Base-by-base conservation (phyloP, 2,888 invertebrate genomes). In the Parascotia fuliginaria region DNA sequence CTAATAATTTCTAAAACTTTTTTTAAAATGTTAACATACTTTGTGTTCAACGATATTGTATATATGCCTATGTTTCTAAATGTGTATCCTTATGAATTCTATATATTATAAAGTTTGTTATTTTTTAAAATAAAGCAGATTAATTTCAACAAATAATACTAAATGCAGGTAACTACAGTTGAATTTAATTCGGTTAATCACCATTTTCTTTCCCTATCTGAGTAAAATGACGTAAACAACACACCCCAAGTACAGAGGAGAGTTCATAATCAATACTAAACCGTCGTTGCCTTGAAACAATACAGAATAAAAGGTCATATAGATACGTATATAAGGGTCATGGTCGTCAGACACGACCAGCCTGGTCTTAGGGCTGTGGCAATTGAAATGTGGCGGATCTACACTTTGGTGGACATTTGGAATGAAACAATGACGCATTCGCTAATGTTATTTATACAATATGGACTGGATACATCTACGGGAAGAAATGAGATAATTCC, bases 201-300 rank as follows among this genome's bases (percentile, higher is more conserved):
- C 39, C 32, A 22, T 14, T 28, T 46, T 41, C 41, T 40, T 32
- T 41, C 34, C 9, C 12, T 6, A 32, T 13, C 24, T 15, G 14
- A 40, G 12, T 27, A 36, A 34, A 41, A 40, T 34, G 40, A 29
- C 34, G 16, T 16, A 16, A 34, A 46, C n/a, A n/a, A n/a, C 27
- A 28, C 16, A 19, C 22, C 19, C 14, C 11, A n/a, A 22, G 36
- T n/a, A 33, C 16, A 16, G 11, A 28, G n/a, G 33, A 40, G 46
- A 29, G 22, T 13, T 34, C 37, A 29, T 46, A 46, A 67, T 67
- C 65, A 65, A 67, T 65, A 63, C 47, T 24, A 50, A 40, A 55
- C 33, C 40, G 37, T 38, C 37, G 29, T 39, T 54, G 45, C 49
- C 55, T 62, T 66, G 53, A 55, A 53, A 59, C 41, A 67, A 38